Evolutionary conservation across 1,140 invertebrate species (phyloP).

Genomic region (Sinonovacula constricta): DNA sequence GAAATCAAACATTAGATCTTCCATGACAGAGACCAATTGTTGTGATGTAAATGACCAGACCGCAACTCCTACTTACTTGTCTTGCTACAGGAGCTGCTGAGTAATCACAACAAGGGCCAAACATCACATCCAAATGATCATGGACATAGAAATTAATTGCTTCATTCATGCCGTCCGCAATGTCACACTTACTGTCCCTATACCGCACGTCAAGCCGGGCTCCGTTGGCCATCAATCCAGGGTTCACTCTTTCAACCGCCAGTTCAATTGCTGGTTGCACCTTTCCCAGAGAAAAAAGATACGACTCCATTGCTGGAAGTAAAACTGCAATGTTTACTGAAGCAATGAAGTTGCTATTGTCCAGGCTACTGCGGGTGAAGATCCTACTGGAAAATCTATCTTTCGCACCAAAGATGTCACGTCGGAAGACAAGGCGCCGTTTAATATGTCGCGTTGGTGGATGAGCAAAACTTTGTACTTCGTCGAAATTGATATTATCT

Average conservation of each 20-base stretch:
- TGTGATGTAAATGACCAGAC: too few relatives aligned
- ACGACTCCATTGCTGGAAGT: not conserved
- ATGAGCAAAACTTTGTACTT: too few relatives aligned
- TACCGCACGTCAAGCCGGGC: constrained; percentile 48
- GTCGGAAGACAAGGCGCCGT: too few relatives aligned
- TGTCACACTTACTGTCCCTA: constrained; percentile 65
- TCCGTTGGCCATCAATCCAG: constrained; percentile 10
- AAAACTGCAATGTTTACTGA: constrained; percentile 20
- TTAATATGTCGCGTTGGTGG: too few relatives aligned
- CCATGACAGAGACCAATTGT: too few relatives aligned
- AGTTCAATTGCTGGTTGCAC: constrained; percentile 53
- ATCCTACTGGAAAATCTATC: too few relatives aligned
- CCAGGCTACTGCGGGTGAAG: too few relatives aligned
- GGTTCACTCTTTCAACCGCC: constrained; percentile 49
- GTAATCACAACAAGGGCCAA: constrained; percentile 95
- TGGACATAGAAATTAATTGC: constrained; percentile 68
- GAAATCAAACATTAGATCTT: too few relatives aligned
- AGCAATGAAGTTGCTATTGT: too few relatives aligned
- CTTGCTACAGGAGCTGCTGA: constrained; percentile 93
- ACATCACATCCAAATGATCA: constrained; percentile 85
- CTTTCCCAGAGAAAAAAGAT: constrained; percentile 38
- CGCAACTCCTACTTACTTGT: constrained; percentile 86
- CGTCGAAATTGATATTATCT: too few relatives aligned
- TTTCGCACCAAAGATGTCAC: too few relatives aligned
- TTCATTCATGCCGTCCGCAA: constrained; percentile 63